Percentiles rank a stretch among this genome's conserved stretches.
These are phyloP conservation scores for Folsomia candida DNA, from an alignment of 2,888 invertebrate genomes.

Conservation along the genomic window DNA sequence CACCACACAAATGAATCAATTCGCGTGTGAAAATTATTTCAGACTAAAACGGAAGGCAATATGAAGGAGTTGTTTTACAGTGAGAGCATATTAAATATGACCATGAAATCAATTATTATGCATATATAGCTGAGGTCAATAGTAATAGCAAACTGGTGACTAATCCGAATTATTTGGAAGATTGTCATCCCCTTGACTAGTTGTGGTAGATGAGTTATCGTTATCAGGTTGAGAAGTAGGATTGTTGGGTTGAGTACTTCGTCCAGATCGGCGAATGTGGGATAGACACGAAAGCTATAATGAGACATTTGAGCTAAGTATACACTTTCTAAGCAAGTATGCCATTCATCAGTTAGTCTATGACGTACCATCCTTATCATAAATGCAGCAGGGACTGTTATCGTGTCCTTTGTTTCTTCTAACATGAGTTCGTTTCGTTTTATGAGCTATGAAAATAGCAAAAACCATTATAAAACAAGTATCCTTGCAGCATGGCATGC, in stretches of 20 bases:
- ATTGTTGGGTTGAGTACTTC: not conserved
- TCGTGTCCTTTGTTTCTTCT: slow-evolving; percentile 80
- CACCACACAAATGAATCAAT: too few relatives aligned
- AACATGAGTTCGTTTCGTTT: slow-evolving; percentile 77
- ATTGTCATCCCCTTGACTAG: slow-evolving; percentile 3
- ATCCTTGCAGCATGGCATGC: not conserved
- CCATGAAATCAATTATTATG: too few relatives aligned
- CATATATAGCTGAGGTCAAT: too few relatives aligned
- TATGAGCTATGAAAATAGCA: slow-evolving; percentile 61
- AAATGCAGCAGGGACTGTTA: slow-evolving; percentile 81
- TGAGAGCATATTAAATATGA: too few relatives aligned
- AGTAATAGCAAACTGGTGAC: too few relatives aligned
- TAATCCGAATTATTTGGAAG: not conserved
- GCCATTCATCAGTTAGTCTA: not conserved
- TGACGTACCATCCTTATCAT: slow-evolving; percentile 61
- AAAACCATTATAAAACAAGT: slow-evolving; percentile 9
- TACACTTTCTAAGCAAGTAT: too few relatives aligned
- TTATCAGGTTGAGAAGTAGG: not conserved
- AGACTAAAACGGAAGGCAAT: too few relatives aligned
- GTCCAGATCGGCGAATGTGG: slow-evolving; percentile 30
- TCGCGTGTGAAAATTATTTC: too few relatives aligned
- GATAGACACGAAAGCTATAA: slow-evolving; percentile 27
- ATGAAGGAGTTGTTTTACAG: too few relatives aligned
- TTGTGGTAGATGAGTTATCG: not conserved
- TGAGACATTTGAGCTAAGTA: not conserved